Base-by-base conservation (phyloP, 1,140 invertebrate species). In the Trypoxylus dichotomus region DNA sequence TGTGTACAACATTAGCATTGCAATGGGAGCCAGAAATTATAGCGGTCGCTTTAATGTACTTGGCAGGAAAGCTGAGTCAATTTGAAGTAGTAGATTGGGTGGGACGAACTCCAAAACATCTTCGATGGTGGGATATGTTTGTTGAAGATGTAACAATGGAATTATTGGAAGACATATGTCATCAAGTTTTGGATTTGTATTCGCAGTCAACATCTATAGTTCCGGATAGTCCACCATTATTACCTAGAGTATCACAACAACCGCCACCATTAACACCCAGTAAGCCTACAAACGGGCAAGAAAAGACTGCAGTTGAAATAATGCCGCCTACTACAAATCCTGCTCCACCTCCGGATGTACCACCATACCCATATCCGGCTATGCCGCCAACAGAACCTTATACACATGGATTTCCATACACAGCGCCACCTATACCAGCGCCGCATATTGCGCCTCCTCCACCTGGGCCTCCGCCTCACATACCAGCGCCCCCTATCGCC, bases 11-110 rank as follows among this genome's bases (percentile, higher is more conserved):
- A 5, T 88, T 99, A 21, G 97, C 95, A 81, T 89, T 99, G 2
- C 97, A 99, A 88, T 99, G 98, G 97, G 98, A 99, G 86, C 97
- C 98, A 11, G 98, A 99, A 88, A 97, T 99, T 63, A 97, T 99
- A 80, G 97, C 97, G 0, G 96, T 98, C n/a, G 97, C 98, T 0
- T 87, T 99, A 1, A 97, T 99, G 92, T 98, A 99, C 86, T 88
- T 99, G 60, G 96, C 97, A 1, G 95, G 96, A n/a, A 97, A 97
- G 86, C 88, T 99, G 27, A 97, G 95, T 84, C 98, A 98, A 86
- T 98, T 98, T 89, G 96, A 97, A 85, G 94, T 98, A 0, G 90
- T 92, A 11, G 97, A 99, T 86, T 99, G 97, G 97, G 90, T 91
- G 75, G 96, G 95, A 3, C 90, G 96, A 42, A 89, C 89, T 25